phyloP scores from a whole-genome alignment of 2,113 vertebrate genomes.

The Datnioides undecimradiatus region DNA sequence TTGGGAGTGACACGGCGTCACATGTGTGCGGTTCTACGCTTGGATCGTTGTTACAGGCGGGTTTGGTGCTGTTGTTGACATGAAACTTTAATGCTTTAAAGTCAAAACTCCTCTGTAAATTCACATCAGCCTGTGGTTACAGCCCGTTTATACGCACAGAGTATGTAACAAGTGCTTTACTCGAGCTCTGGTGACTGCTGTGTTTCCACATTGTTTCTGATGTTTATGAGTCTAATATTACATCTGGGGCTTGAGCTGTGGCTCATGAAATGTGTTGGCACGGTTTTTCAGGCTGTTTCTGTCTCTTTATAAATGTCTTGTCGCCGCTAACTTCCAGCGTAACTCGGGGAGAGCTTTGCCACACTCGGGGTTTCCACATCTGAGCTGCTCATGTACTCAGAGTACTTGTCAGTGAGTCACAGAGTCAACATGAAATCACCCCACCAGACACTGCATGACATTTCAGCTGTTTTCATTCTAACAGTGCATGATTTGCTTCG shows the following conservation, averaged over 20 bases:
- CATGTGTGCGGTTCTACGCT: background rate
- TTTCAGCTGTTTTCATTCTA: constrained; percentile 5
- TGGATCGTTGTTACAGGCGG: background rate
- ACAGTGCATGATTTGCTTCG: too few species aligned
- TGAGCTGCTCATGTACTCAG: background rate
- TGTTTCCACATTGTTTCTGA: too few species aligned
- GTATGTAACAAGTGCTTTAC: background rate
- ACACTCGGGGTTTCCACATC: background rate
- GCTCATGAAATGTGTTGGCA: background rate
- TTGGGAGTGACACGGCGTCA: background rate
- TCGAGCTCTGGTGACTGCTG: too few species aligned
- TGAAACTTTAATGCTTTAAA: background rate
- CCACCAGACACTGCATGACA: background rate
- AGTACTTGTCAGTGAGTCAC: background rate
- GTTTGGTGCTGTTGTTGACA: background rate
- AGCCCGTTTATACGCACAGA: background rate
- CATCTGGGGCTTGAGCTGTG: too few species aligned
- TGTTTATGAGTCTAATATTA: too few species aligned
- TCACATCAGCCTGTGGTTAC: background rate
- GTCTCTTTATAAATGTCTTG: background rate
- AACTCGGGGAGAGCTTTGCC: background rate
- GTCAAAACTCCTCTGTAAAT: rapidly evolving
- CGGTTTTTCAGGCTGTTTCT: too few species aligned
- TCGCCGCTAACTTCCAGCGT: background rate
- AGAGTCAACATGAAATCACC: background rate